phyloP scores from a whole-genome alignment of 2,113 vertebrate species.

The Megalops atlanticus region DNA sequence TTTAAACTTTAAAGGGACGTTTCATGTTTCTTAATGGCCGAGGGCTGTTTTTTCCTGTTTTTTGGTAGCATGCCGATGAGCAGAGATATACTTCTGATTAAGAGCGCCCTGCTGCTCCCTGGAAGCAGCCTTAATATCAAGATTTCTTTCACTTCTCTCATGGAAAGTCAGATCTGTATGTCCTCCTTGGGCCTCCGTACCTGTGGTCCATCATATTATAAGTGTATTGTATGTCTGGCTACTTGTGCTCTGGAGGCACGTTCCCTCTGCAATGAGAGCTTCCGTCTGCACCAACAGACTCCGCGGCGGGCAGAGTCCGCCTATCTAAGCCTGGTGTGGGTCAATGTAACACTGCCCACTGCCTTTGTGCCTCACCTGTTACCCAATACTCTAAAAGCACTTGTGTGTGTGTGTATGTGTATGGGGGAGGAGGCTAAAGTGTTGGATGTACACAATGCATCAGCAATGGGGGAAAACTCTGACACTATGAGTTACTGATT shows the following conservation, averaged over 20 bases:
- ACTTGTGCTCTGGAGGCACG: conserved; percentile 56
- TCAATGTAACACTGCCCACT: conserved; percentile 32
- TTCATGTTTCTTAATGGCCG: not conserved
- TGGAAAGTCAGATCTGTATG: conserved; percentile 60
- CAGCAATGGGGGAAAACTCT: not conserved
- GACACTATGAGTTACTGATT: not conserved
- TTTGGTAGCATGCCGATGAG: not conserved
- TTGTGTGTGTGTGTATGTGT: no score
- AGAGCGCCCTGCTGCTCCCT: conserved; percentile 5
- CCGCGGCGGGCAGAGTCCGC: not conserved
- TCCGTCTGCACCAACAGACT: conserved; percentile 45
- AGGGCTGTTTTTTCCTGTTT: not conserved
- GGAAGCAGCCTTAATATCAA: conserved; percentile 15
- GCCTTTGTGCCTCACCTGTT: conserved; percentile 26
- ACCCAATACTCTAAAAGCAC: conserved; percentile 16
- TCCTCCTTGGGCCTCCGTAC: conserved; percentile 56
- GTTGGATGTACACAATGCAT: not conserved
- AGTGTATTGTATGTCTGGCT: conserved; percentile 65
- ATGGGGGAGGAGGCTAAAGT: no score
- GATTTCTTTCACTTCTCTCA: conserved; percentile 54
- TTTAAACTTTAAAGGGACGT: not conserved
- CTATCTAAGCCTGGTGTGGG: not conserved
- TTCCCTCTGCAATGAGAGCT: conserved; percentile 49
- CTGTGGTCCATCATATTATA: conserved; percentile 65
- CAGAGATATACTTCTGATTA: not conserved